Base-by-base conservation (phyloP, 2,888 invertebrate genomes). In the Prionchulus punctatus region DNA sequence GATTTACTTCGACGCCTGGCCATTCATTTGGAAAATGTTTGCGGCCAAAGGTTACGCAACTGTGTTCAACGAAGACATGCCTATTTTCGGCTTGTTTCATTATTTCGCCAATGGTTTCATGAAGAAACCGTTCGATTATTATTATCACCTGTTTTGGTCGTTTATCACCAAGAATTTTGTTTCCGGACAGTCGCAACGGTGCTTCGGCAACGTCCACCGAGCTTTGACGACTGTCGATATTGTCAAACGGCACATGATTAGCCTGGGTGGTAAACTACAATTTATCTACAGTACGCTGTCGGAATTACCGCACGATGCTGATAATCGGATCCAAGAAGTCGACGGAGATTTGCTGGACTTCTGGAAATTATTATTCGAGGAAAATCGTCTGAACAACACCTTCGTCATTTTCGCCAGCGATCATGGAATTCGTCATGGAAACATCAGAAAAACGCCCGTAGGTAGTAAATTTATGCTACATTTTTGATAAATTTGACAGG, bases 21-120 rank as follows among this genome's bases (percentile, higher is more conserved):
- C 50, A 3, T 25, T 56, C 3, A 42, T 56, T 53, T 56, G 56
- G 56, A 56, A 51, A 36, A 23, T 27, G 21, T 56, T 36, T 42
- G 31, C 30, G 2, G 21, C 2, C 2, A 30, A 53, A 23, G 50
- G 55, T 43, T 58, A 58, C 36, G 36, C 18, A 4, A 55, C 50
- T 1, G 26, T 3, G 15, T 51, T 50, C 31, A 50, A 28, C 3
- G 58, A 58, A 30, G 58, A 58, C 31, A 30, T 12, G 36, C 53
- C 58, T 1, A 45, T 28, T 4, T 49, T 30, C 55, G 58, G 51
- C 15, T 25, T 58, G 28, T 58, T 58, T 30, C 55, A 50, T 42
- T 43, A 49, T 23, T 36, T 49, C 18, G 57, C 30, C 21, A 53
- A 23, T 15, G 54, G 55, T 36, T 55, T 55, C 25, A n/a, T 2